phyloP scores from a whole-genome alignment of 1,140 invertebrate genomes.

The Saxidomus purpurata region DNA sequence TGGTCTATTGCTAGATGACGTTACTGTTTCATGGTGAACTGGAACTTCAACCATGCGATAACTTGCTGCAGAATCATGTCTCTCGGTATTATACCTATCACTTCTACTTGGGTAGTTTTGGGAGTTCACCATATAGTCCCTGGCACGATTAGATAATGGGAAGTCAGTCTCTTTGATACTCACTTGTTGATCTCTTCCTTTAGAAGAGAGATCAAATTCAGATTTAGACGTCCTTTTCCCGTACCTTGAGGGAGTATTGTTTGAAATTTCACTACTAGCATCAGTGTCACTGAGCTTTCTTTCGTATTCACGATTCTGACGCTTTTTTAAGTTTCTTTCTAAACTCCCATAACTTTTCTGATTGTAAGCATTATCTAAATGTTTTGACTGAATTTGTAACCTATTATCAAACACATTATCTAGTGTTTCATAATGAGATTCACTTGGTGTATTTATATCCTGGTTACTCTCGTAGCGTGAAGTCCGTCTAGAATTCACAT shows the following conservation, averaged over 20 bases:
- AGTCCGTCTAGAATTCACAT: constrained; percentile 76
- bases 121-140: constrained; percentile 19
- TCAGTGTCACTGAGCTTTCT: constrained; percentile 64
- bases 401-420: constrained; percentile 60
- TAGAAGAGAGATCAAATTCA: constrained; percentile 65
- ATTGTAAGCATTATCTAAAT: constrained; percentile 68
- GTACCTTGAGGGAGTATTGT: constrained; percentile 25
- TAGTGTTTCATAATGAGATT: constrained; percentile 39
- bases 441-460: constrained; percentile 67
- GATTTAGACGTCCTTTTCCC: constrained; percentile 62
- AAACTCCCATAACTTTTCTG: constrained; percentile 76
- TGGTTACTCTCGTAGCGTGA: constrained; percentile 80
- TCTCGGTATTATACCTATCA: constrained; percentile 23
- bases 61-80: constrained; percentile 19
- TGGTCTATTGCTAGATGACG: neutral
- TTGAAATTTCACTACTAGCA: constrained; percentile 39
- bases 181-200: constrained; percentile 35
- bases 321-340: constrained; percentile 71
- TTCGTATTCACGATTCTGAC: constrained; percentile 53
- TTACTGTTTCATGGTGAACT: constrained; percentile 38
- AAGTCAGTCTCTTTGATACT: constrained; percentile 45
- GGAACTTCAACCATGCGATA: constrained; percentile 56
- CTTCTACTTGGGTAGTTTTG: constrained; percentile 15
- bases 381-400: constrained; percentile 63
- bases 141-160: constrained; percentile 31